Evolutionary conservation across 2,797 vertebrate genomes (phyloP).

Genomic region (Lacerta bilineata): DNA sequence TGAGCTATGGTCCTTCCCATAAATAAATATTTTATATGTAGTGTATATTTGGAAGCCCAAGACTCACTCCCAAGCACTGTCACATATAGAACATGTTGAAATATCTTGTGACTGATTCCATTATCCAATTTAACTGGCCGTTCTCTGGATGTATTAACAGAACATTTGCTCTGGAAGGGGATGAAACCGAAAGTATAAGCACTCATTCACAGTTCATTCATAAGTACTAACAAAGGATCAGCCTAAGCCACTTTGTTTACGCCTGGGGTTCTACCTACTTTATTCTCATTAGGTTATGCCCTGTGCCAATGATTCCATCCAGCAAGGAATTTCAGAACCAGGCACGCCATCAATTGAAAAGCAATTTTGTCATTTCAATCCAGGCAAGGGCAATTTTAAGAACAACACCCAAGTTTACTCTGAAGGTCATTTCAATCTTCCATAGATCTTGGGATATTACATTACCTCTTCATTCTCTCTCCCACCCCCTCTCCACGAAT

Average conservation of each 20-base stretch:
- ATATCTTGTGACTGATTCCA: no score
- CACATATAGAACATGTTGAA: no score
- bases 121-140: no score
- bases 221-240: constrained; percentile 44
- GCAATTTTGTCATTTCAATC: constrained; percentile 53
- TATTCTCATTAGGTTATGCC: constrained; percentile 52
- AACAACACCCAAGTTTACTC: constrained; percentile 56
- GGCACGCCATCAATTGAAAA: constrained; percentile 60
- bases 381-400: constrained; percentile 53
- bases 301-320: constrained; percentile 26
- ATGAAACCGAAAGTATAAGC: neutral
- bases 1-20: no score
- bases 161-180: no score
- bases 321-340: constrained; percentile 52
- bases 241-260: constrained; percentile 3
- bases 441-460: constrained; percentile 62
- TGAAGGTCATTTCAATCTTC: constrained; percentile 57
- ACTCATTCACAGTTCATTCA: neutral
- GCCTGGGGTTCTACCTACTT: constrained; percentile 26
- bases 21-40: no score
- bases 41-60: no score
- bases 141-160: no score
- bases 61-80: no score
- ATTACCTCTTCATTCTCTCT: constrained; percentile 53
- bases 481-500: constrained; percentile 41